Evolutionary conservation across 1,140 invertebrate species (phyloP), one percentile per base, ranked within the genome.

Genomic region (Panagrolaimus sp.): DNA sequence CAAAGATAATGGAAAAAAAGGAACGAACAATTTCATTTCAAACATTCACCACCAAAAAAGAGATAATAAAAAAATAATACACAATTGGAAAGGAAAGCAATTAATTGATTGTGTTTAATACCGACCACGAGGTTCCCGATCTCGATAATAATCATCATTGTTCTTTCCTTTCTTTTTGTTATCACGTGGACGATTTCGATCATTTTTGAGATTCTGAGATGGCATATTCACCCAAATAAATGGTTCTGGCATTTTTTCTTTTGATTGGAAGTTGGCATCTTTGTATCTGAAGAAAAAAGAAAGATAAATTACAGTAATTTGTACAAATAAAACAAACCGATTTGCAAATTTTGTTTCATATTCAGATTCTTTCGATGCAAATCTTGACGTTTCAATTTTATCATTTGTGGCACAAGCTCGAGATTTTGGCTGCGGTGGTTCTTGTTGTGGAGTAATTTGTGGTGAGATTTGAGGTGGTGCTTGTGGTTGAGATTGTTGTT

Each of bases 341-440:
- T 58, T 21, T 28, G 52, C 52, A 21, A 58, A 58, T 58, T 58
- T 58, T 28, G 21, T 58, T 21, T 58, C 52, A 58, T 58, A 58
- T n/a, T 58, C 52, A n/a, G 52, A 14, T 28, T 58, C 52, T 58
- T 58, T 58, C 17, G 21, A 12, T n/a, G 52, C 52, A 58, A 26
- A 26, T 14, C 21, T 26, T 17, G 52, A 21, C 12, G 0, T 28
- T 26, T 58, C 52, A 21, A 58, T 21, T 58, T 21, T 58, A 12
- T 21, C 21, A 58, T 58, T 58, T 4, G 28, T 28, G 4, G 52
- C 32, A 38, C 7, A 4, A 38, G 32, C 32, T 4, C 32, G 52
- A 5, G 17, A 12, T 21, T 58, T 58, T 21, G 52, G 52, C 17
- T n/a, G 52, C 21, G 14, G 14, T 58, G 21, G 52, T 12, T 12